These are phyloP conservation scores for Odontomachus brunneus DNA, from an alignment of 1,140 invertebrate species.

Conservation along the genomic window DNA sequence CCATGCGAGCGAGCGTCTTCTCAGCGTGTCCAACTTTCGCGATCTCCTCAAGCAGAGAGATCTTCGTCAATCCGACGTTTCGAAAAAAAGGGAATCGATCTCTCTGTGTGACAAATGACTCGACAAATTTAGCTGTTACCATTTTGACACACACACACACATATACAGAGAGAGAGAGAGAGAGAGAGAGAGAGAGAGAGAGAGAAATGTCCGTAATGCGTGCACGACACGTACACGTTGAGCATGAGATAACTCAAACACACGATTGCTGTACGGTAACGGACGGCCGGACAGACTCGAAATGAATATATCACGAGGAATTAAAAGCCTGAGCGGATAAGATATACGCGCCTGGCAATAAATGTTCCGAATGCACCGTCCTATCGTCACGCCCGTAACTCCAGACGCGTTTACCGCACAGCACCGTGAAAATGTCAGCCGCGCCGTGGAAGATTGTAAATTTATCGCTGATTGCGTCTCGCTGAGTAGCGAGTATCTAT, in stretches of 20 bases:
- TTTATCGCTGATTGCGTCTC: constrained; percentile 56
- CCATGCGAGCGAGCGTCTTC: not conserved
- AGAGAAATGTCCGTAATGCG: not conserved
- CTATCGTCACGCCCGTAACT: constrained; percentile 29
- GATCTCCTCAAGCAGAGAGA: not conserved
- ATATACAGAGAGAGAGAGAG: too few relatives aligned
- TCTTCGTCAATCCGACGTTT: not conserved
- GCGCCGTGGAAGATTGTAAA: constrained; percentile 37
- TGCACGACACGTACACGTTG: not conserved
- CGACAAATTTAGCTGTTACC: not conserved
- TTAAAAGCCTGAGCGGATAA: constrained; percentile 18
- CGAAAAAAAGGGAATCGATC: not conserved
- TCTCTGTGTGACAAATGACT: not conserved
- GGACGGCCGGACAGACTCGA: not conserved
- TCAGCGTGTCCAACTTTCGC: constrained; percentile 1
- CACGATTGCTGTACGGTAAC: not conserved
- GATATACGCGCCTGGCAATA: constrained; percentile 43
- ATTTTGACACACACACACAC: not conserved
- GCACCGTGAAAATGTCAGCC: constrained; percentile 48
- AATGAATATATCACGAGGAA: constrained; percentile 27
- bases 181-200: too few relatives aligned
- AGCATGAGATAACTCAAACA: not conserved
- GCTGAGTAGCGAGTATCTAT: constrained; percentile 33
- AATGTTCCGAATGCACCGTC: constrained; percentile 47
- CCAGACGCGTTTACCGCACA: constrained; percentile 36